A percentile compares a stretch with the other conserved stretches of the same genome.
Conservation (phyloP, 2,888 invertebrate genomes). For the Tenthredo notha region DNA sequence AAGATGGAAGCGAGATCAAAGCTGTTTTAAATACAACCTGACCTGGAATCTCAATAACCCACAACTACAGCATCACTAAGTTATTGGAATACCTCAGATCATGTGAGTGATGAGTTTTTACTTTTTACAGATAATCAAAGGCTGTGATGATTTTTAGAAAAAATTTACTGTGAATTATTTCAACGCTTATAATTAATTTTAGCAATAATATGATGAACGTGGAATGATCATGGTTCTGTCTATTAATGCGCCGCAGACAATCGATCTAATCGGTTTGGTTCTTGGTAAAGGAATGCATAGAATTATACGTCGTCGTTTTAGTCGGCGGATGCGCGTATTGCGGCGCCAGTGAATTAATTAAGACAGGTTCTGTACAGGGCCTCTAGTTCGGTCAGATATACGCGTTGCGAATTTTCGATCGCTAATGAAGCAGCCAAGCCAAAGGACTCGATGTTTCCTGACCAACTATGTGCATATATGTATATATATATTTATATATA, state of each 20-base stretch:
- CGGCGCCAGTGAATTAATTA: slow-evolving; percentile 45
- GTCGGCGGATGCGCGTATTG: slow-evolving; percentile 33
- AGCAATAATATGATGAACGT: not conserved
- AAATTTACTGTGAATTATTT: not conserved
- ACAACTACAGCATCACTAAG: not conserved
- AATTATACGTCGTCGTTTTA: slow-evolving; percentile 4
- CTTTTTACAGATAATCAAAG: not conserved
- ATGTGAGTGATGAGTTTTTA: not conserved
- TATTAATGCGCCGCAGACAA: not conserved
- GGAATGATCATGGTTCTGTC: not conserved
- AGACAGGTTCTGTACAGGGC: not conserved
- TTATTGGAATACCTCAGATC: not conserved
- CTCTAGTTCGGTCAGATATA: not conserved
- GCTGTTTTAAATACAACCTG: slow-evolving; percentile 28
- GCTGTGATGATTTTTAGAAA: not conserved
- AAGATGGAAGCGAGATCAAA: slow-evolving; percentile 15
- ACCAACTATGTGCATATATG: not conserved
- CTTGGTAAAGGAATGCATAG: slow-evolving; percentile 18
- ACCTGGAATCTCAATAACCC: not conserved
- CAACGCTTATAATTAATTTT: not conserved
- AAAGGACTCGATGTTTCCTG: slow-evolving; percentile 29
- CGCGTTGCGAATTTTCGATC: slow-evolving; percentile 46
- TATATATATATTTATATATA: not conserved
- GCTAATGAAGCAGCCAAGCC: slow-evolving; percentile 42
- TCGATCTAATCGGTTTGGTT: slow-evolving; percentile 7